Base-by-base conservation (phyloP, 2,113 vertebrate genomes). In the Ptilonorhynchus violaceus region DNA sequence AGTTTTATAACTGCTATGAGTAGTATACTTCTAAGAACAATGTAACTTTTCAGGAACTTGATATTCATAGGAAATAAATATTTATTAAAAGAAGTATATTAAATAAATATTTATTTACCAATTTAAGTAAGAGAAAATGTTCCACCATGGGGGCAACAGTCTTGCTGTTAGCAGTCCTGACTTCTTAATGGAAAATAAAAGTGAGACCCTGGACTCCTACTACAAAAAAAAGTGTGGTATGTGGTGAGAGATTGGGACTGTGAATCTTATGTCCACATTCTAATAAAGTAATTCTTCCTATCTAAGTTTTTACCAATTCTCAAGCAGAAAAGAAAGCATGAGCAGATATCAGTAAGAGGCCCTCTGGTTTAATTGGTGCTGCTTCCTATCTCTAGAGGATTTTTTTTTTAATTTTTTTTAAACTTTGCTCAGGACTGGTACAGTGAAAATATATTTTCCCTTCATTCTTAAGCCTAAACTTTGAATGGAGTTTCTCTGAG, bases 401-500 rank as follows among this genome's bases (percentile, higher is more conserved):
- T 93, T 95, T 93, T 82, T 73, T 78, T 39, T 1, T 1, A 1
- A 4, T 42, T 87, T 75, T 60, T 93, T 96, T 96, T 59, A 42
- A 96, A 95, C 95, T 94, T 96, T 92, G 88, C 96, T 97, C 96
- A 96, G 96, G 96, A 96, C 95, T 96, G 95, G 96, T 96, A 97
- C 96, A 94, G 96, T 94, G 96, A 97, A 97, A 96, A 93, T 96
- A 85, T 95, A 96, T 96, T 93, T 96, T 96, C 94, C 96, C 93
- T 95, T 96, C 85, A 96, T 96, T 96, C 95, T 93, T 96, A 96
- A 94, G 93, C 47, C 85, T 96, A 95, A 92, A 95, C 84, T 97
- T 97, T 95, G 93, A 96, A 97, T 97, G 96, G 93, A 96, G 95
- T 97, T 97, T 96, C 96, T 97, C 95, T 94, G 95, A 97, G 93